These are phyloP conservation scores for Danionella cerebrum DNA, from an alignment of 2,113 vertebrate species.

Conservation along the genomic window DNA sequence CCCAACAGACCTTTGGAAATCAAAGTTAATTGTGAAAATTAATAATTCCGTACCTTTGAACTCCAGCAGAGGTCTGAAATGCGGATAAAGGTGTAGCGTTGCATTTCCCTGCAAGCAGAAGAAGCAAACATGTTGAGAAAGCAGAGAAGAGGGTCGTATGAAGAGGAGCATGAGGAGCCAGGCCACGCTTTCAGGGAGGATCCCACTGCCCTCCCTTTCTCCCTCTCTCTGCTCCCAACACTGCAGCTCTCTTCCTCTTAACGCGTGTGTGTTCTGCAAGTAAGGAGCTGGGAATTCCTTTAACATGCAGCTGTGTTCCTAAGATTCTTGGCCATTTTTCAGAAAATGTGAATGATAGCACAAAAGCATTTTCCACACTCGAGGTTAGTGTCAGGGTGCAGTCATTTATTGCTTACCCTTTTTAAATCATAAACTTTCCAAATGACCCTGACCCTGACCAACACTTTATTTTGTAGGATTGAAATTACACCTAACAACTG, in stretches of 20 bases:
- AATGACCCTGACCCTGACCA: too few relatives aligned
- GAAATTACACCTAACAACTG: too few relatives aligned
- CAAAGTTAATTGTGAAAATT: background rate
- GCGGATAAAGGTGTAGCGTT: conserved; percentile 69
- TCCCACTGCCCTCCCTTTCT: conserved; percentile 8
- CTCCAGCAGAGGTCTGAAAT: conserved; percentile 66
- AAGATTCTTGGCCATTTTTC: too few relatives aligned
- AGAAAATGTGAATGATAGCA: too few relatives aligned
- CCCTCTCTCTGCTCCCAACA: background rate
- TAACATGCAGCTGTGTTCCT: too few relatives aligned
- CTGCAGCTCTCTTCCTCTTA: conserved; percentile 43
- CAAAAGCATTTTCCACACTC: too few relatives aligned
- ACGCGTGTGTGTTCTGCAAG: conserved; percentile 31
- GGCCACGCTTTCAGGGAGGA: conserved; percentile 32
- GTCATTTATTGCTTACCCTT: too few relatives aligned
- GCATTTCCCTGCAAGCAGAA: conserved; percentile 62
- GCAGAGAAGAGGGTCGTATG: background rate
- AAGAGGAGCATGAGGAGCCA: conserved; percentile 19
- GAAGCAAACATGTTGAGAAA: background rate
- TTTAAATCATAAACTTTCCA: too few relatives aligned
- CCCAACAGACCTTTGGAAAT: background rate
- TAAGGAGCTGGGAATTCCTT: conserved; percentile 43
- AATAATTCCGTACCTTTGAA: conserved; percentile 64
- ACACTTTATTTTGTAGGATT: too few relatives aligned
- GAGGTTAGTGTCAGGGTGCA: too few relatives aligned